Base-by-base conservation (phyloP, 2,113 vertebrate species). In the Gulo gulo region DNA sequence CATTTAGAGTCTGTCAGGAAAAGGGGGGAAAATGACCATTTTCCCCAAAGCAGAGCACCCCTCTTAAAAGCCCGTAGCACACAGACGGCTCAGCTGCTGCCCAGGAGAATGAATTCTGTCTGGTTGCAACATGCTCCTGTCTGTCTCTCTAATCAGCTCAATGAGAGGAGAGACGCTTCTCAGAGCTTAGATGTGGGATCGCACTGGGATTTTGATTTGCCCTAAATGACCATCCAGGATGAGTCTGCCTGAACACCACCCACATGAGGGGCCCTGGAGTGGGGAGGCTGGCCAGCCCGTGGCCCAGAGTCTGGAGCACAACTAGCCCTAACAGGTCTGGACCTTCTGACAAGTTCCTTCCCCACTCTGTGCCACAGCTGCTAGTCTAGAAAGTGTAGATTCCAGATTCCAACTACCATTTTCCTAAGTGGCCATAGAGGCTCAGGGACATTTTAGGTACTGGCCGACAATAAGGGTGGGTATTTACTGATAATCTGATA, bases 271-370 rank as follows among this genome's bases (percentile, higher is more conserved):
- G 15, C 2, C 2, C 21, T 1, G 21, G 39, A 29, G 6, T 2
- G 12, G 20, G 73, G 29, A 8, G 14, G 65, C 34, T 13, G 1
- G 0, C 59, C 6, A 7, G 13, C 39, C 24, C 6, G 4, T 0
- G 1, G n/a, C 23, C 23, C 31, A 39, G 71, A 36, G 11, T 36
- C 36, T 10, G 2, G 69, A 4, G 2, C 11, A 0, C 57, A 59
- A 0, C 73, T 6, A 1, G 21, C n/a, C 36, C 50, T 1, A 61
- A n/a, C 26, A 0, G 31, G 36, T 65, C 6, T 0, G 67, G 13
- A 5, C 21, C 29, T 59, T 63, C 69, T 6, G 0, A 69, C 14
- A 21, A 31, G 36, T 23, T 15, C 31, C 16, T 73, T n/a, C 13
- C 2, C 52, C 6, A 61, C 42, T 42, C 50, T 9, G 76, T 21